Conservation (phyloP, 1,140 invertebrate species). For the Colletes latitarsis region DNA sequence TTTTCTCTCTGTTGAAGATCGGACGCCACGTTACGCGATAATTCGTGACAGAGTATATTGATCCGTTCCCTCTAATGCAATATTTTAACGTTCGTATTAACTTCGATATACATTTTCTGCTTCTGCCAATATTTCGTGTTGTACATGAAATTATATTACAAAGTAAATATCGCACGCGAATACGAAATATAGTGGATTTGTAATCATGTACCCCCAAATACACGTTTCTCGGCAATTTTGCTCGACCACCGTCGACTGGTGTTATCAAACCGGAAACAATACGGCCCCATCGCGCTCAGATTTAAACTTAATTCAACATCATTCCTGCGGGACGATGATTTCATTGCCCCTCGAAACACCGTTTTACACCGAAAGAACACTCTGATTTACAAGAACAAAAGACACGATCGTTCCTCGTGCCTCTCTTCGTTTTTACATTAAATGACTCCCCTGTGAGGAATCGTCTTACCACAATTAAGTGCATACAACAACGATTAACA, state of each 20-base stretch:
- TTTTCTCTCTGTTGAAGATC: not conserved
- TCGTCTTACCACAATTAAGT: conserved; percentile 29
- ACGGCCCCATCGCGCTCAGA: not conserved
- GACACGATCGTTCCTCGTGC: conserved; percentile 25
- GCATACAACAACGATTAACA: conserved; percentile 51
- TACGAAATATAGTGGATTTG: conserved; percentile 30
- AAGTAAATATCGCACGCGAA: not conserved
- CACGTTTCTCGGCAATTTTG: not conserved
- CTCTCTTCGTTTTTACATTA: not conserved
- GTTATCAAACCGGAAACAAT: conserved; percentile 17
- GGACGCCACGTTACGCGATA: not conserved
- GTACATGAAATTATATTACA: conserved; percentile 3
- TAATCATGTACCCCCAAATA: not conserved
- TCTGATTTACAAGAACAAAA: conserved; percentile 23
- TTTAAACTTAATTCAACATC: conserved; percentile 19
- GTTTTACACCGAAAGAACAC: conserved; percentile 18
- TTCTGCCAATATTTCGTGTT: not conserved
- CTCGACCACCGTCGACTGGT: not conserved
- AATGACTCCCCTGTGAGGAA: conserved; percentile 22
- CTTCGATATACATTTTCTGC: not conserved
- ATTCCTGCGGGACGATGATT: conserved; percentile 7
- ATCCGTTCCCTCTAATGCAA: not conserved
- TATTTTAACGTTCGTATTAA: not conserved
- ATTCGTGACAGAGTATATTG: conserved; percentile 4
- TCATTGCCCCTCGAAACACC: not conserved